phyloP scores from a whole-genome alignment of 2,113 vertebrate species.

The Mus pahari region DNA sequence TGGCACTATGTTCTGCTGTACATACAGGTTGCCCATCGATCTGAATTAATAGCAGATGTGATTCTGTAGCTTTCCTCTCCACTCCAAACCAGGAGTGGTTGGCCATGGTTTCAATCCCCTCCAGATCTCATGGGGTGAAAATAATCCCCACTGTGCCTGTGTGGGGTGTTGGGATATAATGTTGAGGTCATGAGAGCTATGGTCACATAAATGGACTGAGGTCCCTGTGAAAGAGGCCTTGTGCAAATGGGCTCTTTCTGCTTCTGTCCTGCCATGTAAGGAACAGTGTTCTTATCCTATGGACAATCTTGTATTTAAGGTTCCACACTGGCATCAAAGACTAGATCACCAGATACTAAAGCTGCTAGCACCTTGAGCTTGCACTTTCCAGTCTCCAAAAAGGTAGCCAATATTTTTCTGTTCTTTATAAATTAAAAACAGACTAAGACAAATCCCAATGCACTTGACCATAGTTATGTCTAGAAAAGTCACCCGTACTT shows the following conservation, averaged over 20 bases:
- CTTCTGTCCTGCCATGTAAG: background rate
- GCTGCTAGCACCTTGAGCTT: background rate
- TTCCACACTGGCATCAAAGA: background rate
- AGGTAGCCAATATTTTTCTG: background rate
- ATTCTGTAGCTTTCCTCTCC: background rate
- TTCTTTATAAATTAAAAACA: background rate
- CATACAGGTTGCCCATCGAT: background rate
- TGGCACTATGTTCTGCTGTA: background rate
- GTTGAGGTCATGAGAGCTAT: background rate
- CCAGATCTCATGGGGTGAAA: background rate
- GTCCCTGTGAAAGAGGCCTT: background rate
- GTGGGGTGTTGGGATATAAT: background rate
- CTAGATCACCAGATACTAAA: background rate
- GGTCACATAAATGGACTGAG: background rate
- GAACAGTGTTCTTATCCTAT: too few relatives aligned
- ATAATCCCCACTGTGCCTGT: background rate
- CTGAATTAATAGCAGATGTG: background rate
- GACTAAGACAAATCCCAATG: background rate
- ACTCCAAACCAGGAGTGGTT: background rate
- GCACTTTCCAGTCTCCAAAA: background rate
- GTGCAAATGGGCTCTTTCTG: background rate
- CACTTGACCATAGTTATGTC: slow-evolving; percentile 21
- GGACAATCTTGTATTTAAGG: background rate
- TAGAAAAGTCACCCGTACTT: slow-evolving; percentile 36
- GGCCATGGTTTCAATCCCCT: background rate